phyloP scores from a whole-genome alignment of 2,797 vertebrate genomes.

The Peromyscus nudipes region DNA sequence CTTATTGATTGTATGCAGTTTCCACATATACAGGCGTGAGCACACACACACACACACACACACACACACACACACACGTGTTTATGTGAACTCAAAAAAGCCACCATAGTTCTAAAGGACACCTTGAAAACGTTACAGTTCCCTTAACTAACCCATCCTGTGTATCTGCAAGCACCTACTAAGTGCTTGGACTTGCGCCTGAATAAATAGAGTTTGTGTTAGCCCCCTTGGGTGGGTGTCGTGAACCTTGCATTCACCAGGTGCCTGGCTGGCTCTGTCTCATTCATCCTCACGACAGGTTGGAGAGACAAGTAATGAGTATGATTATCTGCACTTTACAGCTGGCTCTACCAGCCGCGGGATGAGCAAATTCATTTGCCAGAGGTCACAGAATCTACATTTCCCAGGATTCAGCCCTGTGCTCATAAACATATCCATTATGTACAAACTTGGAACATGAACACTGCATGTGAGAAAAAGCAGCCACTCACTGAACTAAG shows the following conservation, averaged over 20 bases:
- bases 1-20: conserved; percentile 6
- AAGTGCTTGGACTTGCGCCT: background rate
- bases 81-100: conserved; percentile 13
- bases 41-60: no score
- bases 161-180: conserved; percentile 67
- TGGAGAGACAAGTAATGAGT: conserved; percentile 77
- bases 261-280: conserved; percentile 45
- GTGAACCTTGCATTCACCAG: conserved; percentile 44
- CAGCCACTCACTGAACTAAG: conserved; percentile 60
- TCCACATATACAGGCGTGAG: no score
- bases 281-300: conserved; percentile 81
- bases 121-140: background rate
- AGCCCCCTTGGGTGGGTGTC: background rate
- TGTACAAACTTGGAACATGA: conserved; percentile 68
- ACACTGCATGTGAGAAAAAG: conserved; percentile 14
- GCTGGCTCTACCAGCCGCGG: conserved; percentile 69
- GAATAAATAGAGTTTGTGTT: background rate
- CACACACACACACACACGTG: background rate
- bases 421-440: conserved; percentile 81
- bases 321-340: conserved; percentile 82
- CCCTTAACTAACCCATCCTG: background rate
- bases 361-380: conserved; percentile 78
- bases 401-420: conserved; percentile 75
- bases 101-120: background rate
- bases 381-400: conserved; percentile 81